These are phyloP conservation scores for Coptodon bakossiorum DNA, from an alignment of 2,113 vertebrate genomes.

Conservation along the genomic window DNA sequence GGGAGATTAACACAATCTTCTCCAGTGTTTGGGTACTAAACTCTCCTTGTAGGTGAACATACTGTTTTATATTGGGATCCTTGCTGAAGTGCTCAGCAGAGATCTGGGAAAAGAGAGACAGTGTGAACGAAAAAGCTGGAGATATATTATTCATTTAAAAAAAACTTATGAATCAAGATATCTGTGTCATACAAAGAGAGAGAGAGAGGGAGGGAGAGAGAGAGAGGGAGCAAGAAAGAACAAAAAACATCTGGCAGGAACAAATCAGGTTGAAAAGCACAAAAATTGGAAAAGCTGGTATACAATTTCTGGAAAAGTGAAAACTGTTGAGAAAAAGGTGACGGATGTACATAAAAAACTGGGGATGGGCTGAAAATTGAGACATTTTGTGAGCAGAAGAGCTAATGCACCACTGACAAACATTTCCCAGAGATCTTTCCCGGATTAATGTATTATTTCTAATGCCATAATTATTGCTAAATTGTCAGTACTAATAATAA, in stretches of 20 bases:
- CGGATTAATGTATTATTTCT: background rate
- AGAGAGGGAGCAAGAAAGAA: background rate
- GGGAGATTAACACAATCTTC: conserved; percentile 56
- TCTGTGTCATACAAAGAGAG: background rate
- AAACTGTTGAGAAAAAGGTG: background rate
- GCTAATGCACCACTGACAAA: background rate
- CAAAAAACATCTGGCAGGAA: background rate
- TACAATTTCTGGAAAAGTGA: background rate
- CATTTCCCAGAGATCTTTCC: background rate
- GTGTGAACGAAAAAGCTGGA: background rate
- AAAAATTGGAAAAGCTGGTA: background rate
- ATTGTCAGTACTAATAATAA: background rate
- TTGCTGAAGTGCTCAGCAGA: background rate
- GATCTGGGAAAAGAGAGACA: conserved; percentile 15
- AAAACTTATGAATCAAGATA: background rate
- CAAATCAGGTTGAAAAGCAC: background rate
- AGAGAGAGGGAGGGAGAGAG: rapidly evolving
- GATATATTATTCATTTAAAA: background rate
- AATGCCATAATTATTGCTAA: background rate
- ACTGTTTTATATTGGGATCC: conserved; percentile 44
- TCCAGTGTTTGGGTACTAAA: conserved; percentile 33
- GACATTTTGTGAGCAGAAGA: background rate
- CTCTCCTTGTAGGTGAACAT: conserved; percentile 44
- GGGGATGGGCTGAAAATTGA: background rate
- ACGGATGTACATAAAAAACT: background rate